phyloP scores from a whole-genome alignment of 2,113 vertebrate genomes.

The Sula dactylatra region DNA sequence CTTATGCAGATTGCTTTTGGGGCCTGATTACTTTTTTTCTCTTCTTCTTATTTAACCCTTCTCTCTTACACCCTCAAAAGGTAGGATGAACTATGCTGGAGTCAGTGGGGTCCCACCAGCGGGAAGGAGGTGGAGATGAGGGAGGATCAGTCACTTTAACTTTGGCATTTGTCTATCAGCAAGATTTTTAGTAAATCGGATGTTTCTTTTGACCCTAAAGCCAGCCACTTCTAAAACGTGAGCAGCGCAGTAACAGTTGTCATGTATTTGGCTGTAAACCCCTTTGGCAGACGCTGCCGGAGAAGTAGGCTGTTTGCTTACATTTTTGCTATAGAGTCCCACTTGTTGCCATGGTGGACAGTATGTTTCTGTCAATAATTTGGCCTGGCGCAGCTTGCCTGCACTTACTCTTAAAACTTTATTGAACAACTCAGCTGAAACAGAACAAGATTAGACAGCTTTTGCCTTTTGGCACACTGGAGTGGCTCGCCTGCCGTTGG shows the following conservation, averaged over 20 bases:
- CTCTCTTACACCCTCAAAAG: background rate
- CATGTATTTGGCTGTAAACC: constrained; percentile 61
- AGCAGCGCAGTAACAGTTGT: constrained; percentile 41
- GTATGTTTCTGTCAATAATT: constrained; percentile 81
- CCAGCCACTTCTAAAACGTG: constrained; percentile 21
- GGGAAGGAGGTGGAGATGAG: background rate
- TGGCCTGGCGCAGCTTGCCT: constrained; percentile 68
- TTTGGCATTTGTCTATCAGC: background rate
- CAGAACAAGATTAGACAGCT: constrained; percentile 73
- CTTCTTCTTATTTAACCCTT: background rate
- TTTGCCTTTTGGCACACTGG: constrained; percentile 67
- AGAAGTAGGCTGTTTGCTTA: constrained; percentile 76
- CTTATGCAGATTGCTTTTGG: background rate
- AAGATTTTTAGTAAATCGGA: constrained; percentile 28
- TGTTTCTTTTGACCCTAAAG: constrained; percentile 39
- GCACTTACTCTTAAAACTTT: constrained; percentile 72
- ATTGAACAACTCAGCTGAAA: constrained; percentile 68
- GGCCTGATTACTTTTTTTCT: background rate
- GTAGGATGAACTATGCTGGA: background rate
- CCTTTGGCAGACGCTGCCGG: constrained; percentile 69
- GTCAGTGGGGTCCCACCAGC: background rate
- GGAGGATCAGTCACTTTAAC: background rate
- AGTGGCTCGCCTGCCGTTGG: constrained; percentile 59
- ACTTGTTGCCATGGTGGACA: constrained; percentile 81
- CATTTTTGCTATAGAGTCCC: constrained; percentile 72